Conservation (phyloP, 2,888 invertebrate genomes). For the Ecliptopera silaceata region DNA sequence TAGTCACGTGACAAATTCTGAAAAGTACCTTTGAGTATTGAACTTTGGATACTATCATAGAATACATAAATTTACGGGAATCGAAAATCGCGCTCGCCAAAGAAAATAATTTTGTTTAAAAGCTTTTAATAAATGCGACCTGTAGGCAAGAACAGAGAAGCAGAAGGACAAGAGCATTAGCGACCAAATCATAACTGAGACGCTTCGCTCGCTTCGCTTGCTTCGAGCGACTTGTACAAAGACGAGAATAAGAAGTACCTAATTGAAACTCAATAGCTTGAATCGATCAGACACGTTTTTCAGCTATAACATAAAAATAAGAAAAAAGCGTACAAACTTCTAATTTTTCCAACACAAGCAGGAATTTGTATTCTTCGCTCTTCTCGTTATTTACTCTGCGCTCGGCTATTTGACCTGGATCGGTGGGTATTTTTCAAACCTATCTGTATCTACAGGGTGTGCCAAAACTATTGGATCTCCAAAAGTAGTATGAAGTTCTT, state of each 20-base stretch:
- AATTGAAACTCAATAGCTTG: background rate
- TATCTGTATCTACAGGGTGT: background rate
- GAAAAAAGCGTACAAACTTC: too few species aligned
- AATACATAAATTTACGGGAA: too few species aligned
- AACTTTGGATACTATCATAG: background rate
- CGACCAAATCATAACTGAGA: too few species aligned
- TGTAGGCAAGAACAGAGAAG: too few species aligned
- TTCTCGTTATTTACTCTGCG: constrained; percentile 18
- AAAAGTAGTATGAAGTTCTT: too few species aligned
- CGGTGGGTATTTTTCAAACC: constrained; percentile 24
- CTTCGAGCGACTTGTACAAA: too few species aligned
- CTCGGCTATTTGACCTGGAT: constrained; percentile 21
- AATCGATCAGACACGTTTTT: constrained; percentile 13
- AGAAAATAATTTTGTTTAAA: background rate
- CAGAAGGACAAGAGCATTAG: too few species aligned
- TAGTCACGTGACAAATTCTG: constrained; percentile 6
- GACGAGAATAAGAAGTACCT: too few species aligned
- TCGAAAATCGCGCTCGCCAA: too few species aligned
- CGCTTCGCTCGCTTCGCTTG: too few species aligned
- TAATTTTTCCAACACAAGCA: constrained; percentile 21
- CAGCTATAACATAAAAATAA: too few species aligned
- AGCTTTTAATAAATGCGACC: background rate
- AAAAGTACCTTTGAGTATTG: background rate
- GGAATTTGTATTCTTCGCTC: constrained; percentile 17
- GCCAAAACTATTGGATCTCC: background rate